Percentiles rank a stretch among this genome's conserved stretches.
Evolutionary conservation across 2,888 invertebrate species (phyloP).

Genomic region (Sisyra terminalis): DNA sequence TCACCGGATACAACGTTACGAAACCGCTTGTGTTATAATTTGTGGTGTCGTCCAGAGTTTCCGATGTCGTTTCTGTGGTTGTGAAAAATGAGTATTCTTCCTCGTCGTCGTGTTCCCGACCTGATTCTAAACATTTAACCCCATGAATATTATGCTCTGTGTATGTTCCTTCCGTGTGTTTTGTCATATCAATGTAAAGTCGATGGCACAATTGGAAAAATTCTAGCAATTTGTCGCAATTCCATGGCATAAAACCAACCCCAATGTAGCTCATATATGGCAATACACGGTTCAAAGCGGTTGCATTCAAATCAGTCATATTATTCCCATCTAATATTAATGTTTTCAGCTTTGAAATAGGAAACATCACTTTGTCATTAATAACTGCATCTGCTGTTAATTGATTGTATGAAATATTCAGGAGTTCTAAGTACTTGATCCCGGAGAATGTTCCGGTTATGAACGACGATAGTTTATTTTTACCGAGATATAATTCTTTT

Average conservation of each 20-base stretch:
- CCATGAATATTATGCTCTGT: constrained; percentile 1
- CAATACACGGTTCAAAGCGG: background rate
- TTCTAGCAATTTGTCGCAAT: background rate
- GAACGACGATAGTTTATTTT: background rate
- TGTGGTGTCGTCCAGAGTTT: too few species aligned
- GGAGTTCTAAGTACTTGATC: background rate
- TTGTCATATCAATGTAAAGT: constrained; percentile 3
- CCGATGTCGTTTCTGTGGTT: too few species aligned
- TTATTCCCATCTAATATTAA: constrained; percentile 3
- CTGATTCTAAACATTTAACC: background rate
- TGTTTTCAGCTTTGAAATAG: constrained; percentile 1
- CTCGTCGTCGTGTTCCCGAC: too few species aligned
- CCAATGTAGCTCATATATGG: background rate
- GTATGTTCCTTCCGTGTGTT: background rate
- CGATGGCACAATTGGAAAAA: background rate
- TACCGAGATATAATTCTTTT: background rate
- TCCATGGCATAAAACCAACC: constrained; percentile 4
- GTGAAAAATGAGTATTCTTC: too few species aligned
- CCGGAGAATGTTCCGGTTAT: constrained; percentile 1
- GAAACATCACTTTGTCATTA: constrained; percentile 3
- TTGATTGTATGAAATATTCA: background rate
- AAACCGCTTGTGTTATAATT: too few species aligned
- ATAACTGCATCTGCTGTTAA: background rate
- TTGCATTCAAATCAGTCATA: background rate
- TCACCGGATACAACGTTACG: too few species aligned